Conservation (phyloP, 2,113 vertebrate genomes). For the Tupaia chinensis region DNA sequence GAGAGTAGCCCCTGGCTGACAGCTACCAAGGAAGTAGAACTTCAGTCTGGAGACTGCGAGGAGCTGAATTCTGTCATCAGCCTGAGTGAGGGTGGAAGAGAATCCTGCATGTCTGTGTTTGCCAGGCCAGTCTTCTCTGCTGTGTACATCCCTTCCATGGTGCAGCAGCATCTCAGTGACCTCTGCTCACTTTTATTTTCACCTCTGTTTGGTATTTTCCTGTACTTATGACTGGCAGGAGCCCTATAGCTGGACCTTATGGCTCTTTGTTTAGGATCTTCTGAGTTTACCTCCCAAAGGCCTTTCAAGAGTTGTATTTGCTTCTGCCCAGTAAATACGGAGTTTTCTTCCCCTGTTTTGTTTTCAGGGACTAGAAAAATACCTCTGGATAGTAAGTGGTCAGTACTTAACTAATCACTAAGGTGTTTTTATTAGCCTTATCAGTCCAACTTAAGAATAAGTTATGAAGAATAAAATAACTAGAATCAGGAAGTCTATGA, state of each 20-base stretch:
- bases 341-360: background rate
- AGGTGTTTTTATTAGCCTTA: background rate
- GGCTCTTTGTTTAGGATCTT: background rate
- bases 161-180: background rate
- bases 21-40: background rate
- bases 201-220: background rate
- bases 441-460: background rate
- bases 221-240: background rate
- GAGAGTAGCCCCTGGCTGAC: background rate
- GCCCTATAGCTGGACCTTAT: background rate
- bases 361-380: background rate
- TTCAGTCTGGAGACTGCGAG: background rate
- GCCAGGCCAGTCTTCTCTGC: background rate
- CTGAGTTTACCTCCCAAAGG: background rate
- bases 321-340: background rate
- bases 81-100: background rate
- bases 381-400: background rate
- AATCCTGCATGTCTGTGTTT: background rate
- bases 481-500: background rate
- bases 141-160: background rate
- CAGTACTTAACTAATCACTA: background rate
- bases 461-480: constrained; percentile 16
- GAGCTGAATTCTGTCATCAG: background rate
- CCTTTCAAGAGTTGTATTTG: background rate
- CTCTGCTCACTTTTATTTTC: background rate